These are phyloP conservation scores for Tromatobia lineatoria DNA, from an alignment of 2,888 invertebrate genomes.

Conservation along the genomic window DNA sequence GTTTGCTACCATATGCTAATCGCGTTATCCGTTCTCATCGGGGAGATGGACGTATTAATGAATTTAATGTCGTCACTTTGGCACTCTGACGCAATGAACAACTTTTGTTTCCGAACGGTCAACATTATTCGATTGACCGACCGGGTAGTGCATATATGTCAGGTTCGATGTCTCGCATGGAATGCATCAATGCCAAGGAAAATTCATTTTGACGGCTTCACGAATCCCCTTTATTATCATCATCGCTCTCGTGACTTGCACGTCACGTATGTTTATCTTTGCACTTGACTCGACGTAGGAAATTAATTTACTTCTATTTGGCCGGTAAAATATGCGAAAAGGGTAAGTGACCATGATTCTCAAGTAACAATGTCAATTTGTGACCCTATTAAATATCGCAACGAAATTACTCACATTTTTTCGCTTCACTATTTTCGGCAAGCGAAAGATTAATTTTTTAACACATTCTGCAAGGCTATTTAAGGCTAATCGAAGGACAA, in stretches of 20 bases:
- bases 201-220: not conserved
- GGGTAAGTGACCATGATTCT: too few relatives aligned
- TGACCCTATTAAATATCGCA: too few relatives aligned
- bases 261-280: not conserved
- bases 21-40: slow-evolving; percentile 32
- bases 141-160: not conserved
- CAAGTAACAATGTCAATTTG: too few relatives aligned
- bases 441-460: too few relatives aligned
- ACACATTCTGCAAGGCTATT: too few relatives aligned
- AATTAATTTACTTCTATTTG: too few relatives aligned
- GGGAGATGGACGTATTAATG: slow-evolving; percentile 44
- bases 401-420: too few relatives aligned
- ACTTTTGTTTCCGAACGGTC: not conserved
- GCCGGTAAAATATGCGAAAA: too few relatives aligned
- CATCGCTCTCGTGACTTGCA: not conserved
- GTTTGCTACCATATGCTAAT: slow-evolving; percentile 10
- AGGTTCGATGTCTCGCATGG: not conserved
- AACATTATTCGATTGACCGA: slow-evolving; percentile 16
- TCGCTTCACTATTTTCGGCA: too few relatives aligned
- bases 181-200: not conserved
- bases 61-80: slow-evolving; percentile 47
- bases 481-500: too few relatives aligned
- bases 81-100: slow-evolving; percentile 20
- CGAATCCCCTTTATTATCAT: not conserved
- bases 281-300: not conserved